These are phyloP conservation scores for Pogonocherus hispidulus DNA, from an alignment of 2,888 invertebrate species.

Conservation along the genomic window DNA sequence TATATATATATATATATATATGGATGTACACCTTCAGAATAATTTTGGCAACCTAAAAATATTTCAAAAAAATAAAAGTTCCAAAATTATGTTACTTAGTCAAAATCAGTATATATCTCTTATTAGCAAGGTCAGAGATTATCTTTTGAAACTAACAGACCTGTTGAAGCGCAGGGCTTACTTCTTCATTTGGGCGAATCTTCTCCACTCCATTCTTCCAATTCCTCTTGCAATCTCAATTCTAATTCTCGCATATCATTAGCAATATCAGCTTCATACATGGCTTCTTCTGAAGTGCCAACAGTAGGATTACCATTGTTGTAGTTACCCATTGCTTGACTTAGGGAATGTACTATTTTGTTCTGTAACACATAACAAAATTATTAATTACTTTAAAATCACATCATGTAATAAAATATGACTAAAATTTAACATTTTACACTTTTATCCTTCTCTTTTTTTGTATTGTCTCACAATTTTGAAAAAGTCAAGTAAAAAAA, in stretches of 20 bases:
- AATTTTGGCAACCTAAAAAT: too few species aligned
- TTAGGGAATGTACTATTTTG: conserved; percentile 64
- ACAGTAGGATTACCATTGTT: conserved; percentile 55
- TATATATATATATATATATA: too few species aligned
- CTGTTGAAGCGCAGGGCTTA: conserved; percentile 67
- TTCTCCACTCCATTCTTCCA: conserved; percentile 77
- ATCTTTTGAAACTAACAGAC: conserved; percentile 12
- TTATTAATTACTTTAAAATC: too few species aligned
- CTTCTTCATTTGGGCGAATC: conserved; percentile 65
- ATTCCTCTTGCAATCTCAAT: conserved; percentile 76
- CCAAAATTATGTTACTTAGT: conserved; percentile 1
- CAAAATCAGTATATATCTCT: background rate
- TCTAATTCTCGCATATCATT: conserved; percentile 78
- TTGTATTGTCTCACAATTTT: too few species aligned
- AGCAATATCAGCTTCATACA: conserved; percentile 76
- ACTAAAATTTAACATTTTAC: too few species aligned
- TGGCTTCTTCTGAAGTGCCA: conserved; percentile 70
- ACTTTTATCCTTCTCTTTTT: too few species aligned
- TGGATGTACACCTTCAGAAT: too few species aligned
- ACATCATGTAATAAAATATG: too few species aligned
- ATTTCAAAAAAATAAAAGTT: too few species aligned
- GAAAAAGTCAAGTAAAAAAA: too few species aligned
- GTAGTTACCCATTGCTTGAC: conserved; percentile 58
- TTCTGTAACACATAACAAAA: conserved; percentile 59
- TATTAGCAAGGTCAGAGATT: background rate